phyloP scores from a whole-genome alignment of 1,140 invertebrate genomes.

The Aphelenchoides besseyi region DNA sequence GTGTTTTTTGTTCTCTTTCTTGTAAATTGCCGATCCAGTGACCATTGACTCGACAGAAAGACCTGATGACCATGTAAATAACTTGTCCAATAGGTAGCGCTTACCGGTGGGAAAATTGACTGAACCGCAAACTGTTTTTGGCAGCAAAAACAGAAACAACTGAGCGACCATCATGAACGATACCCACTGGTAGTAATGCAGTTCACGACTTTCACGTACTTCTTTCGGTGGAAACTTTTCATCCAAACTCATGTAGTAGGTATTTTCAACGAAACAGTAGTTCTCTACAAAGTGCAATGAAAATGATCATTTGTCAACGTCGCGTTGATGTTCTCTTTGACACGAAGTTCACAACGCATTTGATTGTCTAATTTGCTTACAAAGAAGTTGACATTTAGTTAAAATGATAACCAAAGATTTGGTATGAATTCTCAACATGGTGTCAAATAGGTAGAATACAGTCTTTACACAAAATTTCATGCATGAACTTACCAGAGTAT shows the following conservation, averaged over 20 bases:
- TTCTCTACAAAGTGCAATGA: too few species aligned
- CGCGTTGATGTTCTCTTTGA: too few species aligned
- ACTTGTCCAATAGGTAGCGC: neutral
- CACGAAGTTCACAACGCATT: too few species aligned
- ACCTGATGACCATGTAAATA: slow-evolving; percentile 10
- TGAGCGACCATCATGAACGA: slow-evolving; percentile 34
- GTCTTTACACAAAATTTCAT: too few species aligned
- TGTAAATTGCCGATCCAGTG: neutral
- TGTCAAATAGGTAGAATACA: too few species aligned
- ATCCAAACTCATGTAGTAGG: slow-evolving; percentile 37
- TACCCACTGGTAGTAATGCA: slow-evolving; percentile 46
- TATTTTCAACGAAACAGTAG: slow-evolving; percentile 48
- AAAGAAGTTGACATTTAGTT: too few species aligned
- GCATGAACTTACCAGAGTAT: too few species aligned
- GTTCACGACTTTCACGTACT: slow-evolving; percentile 31
- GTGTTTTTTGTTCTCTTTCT: neutral
- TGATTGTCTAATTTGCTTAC: too few species aligned
- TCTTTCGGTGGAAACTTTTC: slow-evolving; percentile 17
- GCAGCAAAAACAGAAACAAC: slow-evolving; percentile 37
- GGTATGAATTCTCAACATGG: too few species aligned
- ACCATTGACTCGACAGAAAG: neutral
- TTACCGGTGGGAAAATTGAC: slow-evolving; percentile 35
- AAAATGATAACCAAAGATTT: too few species aligned
- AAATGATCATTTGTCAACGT: too few species aligned
- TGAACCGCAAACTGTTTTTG: slow-evolving; percentile 36